phyloP scores from a whole-genome alignment of 2,888 invertebrate species.

The Panorpa germanica region DNA sequence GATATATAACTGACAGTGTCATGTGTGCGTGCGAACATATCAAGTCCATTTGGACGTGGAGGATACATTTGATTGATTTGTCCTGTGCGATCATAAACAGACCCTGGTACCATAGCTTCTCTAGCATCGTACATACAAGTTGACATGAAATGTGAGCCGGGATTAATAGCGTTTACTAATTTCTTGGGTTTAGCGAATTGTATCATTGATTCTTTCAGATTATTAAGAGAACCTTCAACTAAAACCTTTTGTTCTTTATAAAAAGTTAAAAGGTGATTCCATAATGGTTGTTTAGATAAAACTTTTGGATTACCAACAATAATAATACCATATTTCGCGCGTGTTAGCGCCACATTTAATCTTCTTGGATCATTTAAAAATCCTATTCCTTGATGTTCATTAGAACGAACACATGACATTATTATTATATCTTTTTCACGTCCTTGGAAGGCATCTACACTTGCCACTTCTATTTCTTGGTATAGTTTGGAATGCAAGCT shows the following conservation, averaged over 20 bases:
- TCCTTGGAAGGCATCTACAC: slow-evolving; percentile 98
- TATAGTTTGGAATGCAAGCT: slow-evolving; percentile 92
- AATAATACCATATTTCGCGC: slow-evolving; percentile 94
- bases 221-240: slow-evolving; percentile 94
- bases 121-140: slow-evolving; percentile 93
- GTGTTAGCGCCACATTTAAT: slow-evolving; percentile 91
- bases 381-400: slow-evolving; percentile 97
- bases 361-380: slow-evolving; percentile 96
- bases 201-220: slow-evolving; percentile 89
- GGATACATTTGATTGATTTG: too few relatives aligned
- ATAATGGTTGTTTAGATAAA: slow-evolving; percentile 90
- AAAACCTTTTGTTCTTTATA: slow-evolving; percentile 95
- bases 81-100: slow-evolving; percentile 69
- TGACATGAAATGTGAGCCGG: slow-evolving; percentile 94
- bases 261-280: slow-evolving; percentile 94
- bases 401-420: slow-evolving; percentile 96
- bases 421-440: slow-evolving; percentile 98
- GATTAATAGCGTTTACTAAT: slow-evolving; percentile 82
- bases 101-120: slow-evolving; percentile 86
- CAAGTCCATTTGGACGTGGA: slow-evolving; percentile 25
- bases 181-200: slow-evolving; percentile 96
- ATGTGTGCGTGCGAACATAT: slow-evolving; percentile 53
- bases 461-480: slow-evolving; percentile 97
- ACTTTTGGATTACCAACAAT: slow-evolving; percentile 99
- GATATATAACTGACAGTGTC: slow-evolving; percentile 90